Percentiles rank a stretch among this genome's conserved stretches.
These are phyloP conservation scores for Oreochromis aureus DNA, from an alignment of 2,113 vertebrate species.

Conservation along the genomic window DNA sequence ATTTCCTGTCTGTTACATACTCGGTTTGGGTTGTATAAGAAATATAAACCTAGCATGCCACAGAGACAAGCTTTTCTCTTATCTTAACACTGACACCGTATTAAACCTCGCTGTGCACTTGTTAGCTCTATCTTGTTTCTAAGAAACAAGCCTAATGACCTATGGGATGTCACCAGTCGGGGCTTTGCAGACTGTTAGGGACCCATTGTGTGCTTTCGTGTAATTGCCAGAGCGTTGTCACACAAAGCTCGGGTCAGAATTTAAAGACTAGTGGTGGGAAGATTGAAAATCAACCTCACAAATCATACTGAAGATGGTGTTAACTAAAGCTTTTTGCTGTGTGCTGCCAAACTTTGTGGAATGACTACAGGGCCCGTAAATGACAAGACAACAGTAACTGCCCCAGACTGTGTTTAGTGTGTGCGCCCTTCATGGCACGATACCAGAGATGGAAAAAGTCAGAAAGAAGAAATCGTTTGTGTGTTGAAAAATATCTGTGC, in stretches of 20 bases:
- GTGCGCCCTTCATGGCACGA: rapidly evolving
- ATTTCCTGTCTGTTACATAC: constrained; percentile 22
- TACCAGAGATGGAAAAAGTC: neutral
- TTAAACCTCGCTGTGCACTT: constrained; percentile 37
- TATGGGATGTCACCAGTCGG: constrained; percentile 29
- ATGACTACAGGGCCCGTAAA: neutral
- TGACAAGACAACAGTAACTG: neutral
- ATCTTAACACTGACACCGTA: constrained; percentile 22
- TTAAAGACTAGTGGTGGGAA: constrained; percentile 19
- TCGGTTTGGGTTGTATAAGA: neutral
- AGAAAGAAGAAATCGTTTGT: neutral
- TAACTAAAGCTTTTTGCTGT: neutral
- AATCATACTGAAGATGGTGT: neutral
- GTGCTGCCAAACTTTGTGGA: neutral
- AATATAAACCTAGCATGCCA: constrained; percentile 2
- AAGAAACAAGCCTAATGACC: constrained; percentile 49
- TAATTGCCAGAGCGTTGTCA: constrained; percentile 35
- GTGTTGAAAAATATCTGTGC: neutral
- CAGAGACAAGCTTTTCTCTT: constrained; percentile 1
- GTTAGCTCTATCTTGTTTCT: constrained; percentile 38
- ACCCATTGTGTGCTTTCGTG: constrained; percentile 32
- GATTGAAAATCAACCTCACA: constrained; percentile 5
- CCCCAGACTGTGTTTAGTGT: neutral
- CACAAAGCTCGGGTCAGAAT: neutral
- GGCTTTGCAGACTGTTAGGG: constrained; percentile 28